These are phyloP conservation scores for Battus philenor DNA, from an alignment of 1,140 invertebrate genomes.

Conservation along the genomic window DNA sequence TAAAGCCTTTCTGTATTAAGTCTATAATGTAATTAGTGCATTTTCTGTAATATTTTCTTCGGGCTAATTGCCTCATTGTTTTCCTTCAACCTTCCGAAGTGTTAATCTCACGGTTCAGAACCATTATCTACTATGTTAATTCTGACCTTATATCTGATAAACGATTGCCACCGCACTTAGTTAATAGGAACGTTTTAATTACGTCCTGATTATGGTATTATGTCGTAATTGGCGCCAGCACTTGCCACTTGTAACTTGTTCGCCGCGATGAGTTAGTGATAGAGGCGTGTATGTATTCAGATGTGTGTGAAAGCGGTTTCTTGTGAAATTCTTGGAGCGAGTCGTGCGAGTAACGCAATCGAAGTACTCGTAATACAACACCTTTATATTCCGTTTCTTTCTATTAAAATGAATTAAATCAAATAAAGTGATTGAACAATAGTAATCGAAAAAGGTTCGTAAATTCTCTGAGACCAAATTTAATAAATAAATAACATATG, in stretches of 20 bases:
- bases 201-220: slow-evolving; percentile 50
- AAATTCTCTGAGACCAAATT: too few relatives aligned
- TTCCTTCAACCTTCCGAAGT: slow-evolving; percentile 2
- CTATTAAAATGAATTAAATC: too few relatives aligned
- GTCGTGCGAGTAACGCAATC: neutral
- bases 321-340: neutral
- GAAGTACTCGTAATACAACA: too few relatives aligned
- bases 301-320: slow-evolving; percentile 7
- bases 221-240: slow-evolving; percentile 39
- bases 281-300: slow-evolving; percentile 23
- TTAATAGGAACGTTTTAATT: slow-evolving; percentile 62
- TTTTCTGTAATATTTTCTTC: neutral
- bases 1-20: neutral
- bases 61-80: neutral
- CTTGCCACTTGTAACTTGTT: slow-evolving; percentile 22
- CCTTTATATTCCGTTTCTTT: too few relatives aligned
- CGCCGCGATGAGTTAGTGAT: slow-evolving; percentile 21
- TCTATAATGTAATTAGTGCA: neutral
- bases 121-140: slow-evolving; percentile 39
- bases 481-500: too few relatives aligned
- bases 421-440: too few relatives aligned
- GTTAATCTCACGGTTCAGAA: slow-evolving; percentile 31
- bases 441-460: too few relatives aligned
- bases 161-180: slow-evolving; percentile 57
- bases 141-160: slow-evolving; percentile 56